Base-by-base conservation (phyloP, 2,113 vertebrate genomes). In the Passer domesticus region DNA sequence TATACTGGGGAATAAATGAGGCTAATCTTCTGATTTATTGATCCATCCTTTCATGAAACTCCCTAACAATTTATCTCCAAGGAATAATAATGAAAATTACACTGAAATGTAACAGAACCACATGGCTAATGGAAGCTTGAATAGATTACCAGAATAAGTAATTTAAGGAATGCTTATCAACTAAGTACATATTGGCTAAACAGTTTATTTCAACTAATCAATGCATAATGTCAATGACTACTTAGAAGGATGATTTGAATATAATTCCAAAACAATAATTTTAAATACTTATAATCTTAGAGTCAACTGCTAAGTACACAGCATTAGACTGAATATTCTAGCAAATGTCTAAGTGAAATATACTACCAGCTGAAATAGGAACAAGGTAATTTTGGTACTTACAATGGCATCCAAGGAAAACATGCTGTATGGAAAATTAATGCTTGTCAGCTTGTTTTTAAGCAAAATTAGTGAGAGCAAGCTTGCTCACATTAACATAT, bases 41-140 rank as follows among this genome's bases (percentile, higher is more conserved):
- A 62, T 68, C 64, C 43, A 28, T 72, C 22, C 56, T 55, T 89
- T 86, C 49, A 82, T 11, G 13, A 52, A 91, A 56, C 69, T 56
- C 73, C 14, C 0, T 30, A 75, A 87, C 66, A 94, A 92, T 64
- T 70, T 87, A 58, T 94, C 91, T 92, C 66, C 66, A 76, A 58
- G 62, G 63, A 91, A 56, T 82, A 95, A 94, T 66, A 94, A 89
- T 7, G 49, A 81, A 91, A 96, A 92, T 87, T 82, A 95, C 58
- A 79, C 58, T 87, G 62, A 87, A 89, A 95, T 3, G 4, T 85
- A 95, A 75, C 66, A 97, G 76, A 94, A 72, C 44, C 67, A 87
- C 73, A 56, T 27, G 60, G 76, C 44, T 92, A 96, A 94, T 68
- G 58, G 91, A 78, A 87, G 37, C 31, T 17, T 91, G 44, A 87